These are phyloP conservation scores for Peromyscus californicus DNA, from an alignment of 2,113 vertebrate species.

Conservation along the genomic window DNA sequence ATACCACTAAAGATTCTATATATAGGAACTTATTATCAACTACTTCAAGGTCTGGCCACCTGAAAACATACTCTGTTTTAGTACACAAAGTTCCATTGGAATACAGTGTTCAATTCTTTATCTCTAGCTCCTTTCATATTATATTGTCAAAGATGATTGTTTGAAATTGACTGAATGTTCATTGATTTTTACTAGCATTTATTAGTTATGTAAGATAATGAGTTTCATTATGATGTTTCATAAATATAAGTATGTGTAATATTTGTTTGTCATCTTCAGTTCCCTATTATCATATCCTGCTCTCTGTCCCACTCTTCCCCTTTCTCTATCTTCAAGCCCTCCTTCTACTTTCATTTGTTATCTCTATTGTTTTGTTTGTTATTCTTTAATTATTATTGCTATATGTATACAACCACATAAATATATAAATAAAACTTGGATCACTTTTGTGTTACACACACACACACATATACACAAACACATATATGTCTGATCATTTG, in stretches of 20 bases:
- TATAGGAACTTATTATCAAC: slow-evolving; percentile 9
- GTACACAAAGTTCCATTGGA: not conserved
- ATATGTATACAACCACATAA: not conserved
- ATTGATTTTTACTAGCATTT: not conserved
- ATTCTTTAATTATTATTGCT: not conserved
- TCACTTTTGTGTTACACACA: not conserved
- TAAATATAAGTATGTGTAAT: not conserved
- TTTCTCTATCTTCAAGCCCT: not conserved
- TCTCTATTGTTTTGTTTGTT: not conserved
- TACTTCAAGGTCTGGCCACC: not conserved
- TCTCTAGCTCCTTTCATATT: not conserved
- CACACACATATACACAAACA: no score
- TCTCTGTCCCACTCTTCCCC: not conserved
- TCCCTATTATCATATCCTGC: not conserved
- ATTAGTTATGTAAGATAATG: not conserved
- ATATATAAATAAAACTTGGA: not conserved
- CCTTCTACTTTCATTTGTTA: not conserved
- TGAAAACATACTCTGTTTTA: not conserved
- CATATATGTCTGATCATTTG: not conserved
- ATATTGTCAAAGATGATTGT: not conserved
- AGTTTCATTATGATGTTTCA: not conserved
- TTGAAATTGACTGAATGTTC: not conserved
- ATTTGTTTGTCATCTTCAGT: not conserved
- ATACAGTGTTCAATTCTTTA: not conserved
- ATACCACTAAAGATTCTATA: slow-evolving; percentile 19